Percentiles rank a stretch among this genome's conserved stretches.
phyloP scores from a whole-genome alignment of 1,140 invertebrate species.

The Dreissena polymorpha region DNA sequence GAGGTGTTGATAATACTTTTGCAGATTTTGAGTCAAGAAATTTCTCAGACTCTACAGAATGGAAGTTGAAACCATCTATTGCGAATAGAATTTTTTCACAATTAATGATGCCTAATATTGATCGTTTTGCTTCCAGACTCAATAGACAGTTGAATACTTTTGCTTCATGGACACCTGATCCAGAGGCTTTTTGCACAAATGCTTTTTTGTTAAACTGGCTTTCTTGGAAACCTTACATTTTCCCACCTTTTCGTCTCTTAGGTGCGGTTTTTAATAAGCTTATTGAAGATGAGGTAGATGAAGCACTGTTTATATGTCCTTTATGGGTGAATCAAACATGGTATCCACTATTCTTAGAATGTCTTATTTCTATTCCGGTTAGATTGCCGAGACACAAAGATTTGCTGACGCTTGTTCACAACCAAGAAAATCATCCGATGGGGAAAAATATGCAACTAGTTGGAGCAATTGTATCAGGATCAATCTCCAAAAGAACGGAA shows the following conservation, averaged over 20 bases:
- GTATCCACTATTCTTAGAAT: conserved; percentile 32
- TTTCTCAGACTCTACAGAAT: conserved; percentile 37
- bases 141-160: conserved; percentile 37
- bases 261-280: conserved; percentile 24
- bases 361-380: conserved; percentile 29
- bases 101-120: conserved; percentile 37
- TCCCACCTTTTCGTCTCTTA: conserved; percentile 21
- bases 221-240: conserved; percentile 17
- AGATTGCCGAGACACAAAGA: conserved; percentile 44
- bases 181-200: conserved; percentile 35
- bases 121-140: conserved; percentile 55
- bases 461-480: conserved; percentile 7
- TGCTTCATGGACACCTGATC: conserved; percentile 52
- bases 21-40: conserved; percentile 53
- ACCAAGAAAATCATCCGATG: conserved; percentile 20
- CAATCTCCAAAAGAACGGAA: background rate
- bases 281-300: conserved; percentile 24
- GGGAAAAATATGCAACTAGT: background rate
- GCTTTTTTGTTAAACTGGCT: conserved; percentile 33
- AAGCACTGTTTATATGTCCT: conserved; percentile 11
- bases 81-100: conserved; percentile 23
- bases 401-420: conserved; percentile 12
- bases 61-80: conserved; percentile 36
- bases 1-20: conserved; percentile 44
- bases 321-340: conserved; percentile 17